Conservation (phyloP, 2,797 vertebrate species). For the Gymnoscopelus braueri region DNA sequence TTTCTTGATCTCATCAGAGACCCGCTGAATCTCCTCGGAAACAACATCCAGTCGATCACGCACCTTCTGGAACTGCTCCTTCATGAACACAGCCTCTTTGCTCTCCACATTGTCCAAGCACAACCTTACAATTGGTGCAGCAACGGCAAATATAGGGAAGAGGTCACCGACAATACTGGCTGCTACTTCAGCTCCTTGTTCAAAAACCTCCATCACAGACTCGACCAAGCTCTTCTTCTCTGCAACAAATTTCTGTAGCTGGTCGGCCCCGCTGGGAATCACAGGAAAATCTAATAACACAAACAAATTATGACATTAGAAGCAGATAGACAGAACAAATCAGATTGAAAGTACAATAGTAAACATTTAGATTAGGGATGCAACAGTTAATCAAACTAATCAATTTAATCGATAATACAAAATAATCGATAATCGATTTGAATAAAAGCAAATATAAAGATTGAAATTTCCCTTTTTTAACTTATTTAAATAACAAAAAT, state of each 20-base stretch:
- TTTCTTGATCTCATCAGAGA: slow-evolving; percentile 82
- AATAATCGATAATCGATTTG: no score
- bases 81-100: slow-evolving; percentile 82
- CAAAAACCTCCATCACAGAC: slow-evolving; percentile 81
- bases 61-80: slow-evolving; percentile 84
- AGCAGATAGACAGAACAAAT: no score
- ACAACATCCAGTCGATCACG: slow-evolving; percentile 78
- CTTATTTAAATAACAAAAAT: neutral
- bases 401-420: no score
- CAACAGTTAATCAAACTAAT: no score
- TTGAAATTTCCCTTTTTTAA: no score
- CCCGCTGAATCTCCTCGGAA: slow-evolving; percentile 78
- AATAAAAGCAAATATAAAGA: no score
- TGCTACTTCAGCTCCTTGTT: slow-evolving; percentile 80
- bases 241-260: slow-evolving; percentile 73
- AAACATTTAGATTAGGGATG: no score
- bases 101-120: slow-evolving; percentile 83
- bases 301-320: neutral
- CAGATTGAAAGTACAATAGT: no score
- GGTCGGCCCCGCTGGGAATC: slow-evolving; percentile 20
- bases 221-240: slow-evolving; percentile 81
- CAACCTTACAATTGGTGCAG: slow-evolving; percentile 78
- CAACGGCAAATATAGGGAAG: slow-evolving; percentile 83
- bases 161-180: slow-evolving; percentile 81
- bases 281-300: slow-evolving; percentile 20